A percentile compares a stretch with the other conserved stretches of the same genome.
phyloP scores from a whole-genome alignment of 2,888 invertebrate species.

The Yponomeuta plumbellus region DNA sequence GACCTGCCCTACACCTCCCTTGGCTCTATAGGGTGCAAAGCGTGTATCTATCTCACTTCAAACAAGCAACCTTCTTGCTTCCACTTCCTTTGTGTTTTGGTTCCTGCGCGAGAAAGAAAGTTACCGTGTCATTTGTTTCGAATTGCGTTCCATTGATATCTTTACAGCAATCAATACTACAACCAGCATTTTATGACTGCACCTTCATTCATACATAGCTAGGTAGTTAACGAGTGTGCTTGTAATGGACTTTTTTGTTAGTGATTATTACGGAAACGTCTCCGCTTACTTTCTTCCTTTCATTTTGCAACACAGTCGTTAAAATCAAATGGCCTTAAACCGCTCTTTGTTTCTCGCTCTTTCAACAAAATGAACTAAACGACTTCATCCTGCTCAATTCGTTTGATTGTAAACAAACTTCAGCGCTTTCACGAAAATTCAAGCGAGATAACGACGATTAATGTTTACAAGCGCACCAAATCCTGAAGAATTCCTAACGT shows the following conservation, averaged over 20 bases:
- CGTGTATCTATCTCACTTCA: conserved; percentile 40
- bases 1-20: conserved; percentile 61
- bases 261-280: conserved; percentile 9
- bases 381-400: conserved; percentile 30
- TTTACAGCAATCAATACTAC: conserved; percentile 12
- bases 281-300: not conserved
- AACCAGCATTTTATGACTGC: not conserved
- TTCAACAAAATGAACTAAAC: conserved; percentile 27
- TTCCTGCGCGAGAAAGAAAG: conserved; percentile 3
- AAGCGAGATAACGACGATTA: not conserved
- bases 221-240: not conserved
- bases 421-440: not conserved
- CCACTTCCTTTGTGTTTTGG: conserved; percentile 15
- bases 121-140: conserved; percentile 8
- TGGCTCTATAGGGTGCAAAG: conserved; percentile 63
- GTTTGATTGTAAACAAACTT: conserved; percentile 56
- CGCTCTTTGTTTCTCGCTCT: conserved; percentile 4
- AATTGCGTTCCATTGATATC: not conserved
- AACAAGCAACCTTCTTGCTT: conserved; percentile 16
- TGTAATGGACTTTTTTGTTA: conserved; percentile 6
- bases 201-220: not conserved
- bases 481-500: too few relatives aligned
- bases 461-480: not conserved
- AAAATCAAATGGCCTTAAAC: conserved; percentile 13
- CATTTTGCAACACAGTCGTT: conserved; percentile 9